Base-by-base conservation (phyloP, 2,888 invertebrate species). In the Mesochorus sp. region DNA sequence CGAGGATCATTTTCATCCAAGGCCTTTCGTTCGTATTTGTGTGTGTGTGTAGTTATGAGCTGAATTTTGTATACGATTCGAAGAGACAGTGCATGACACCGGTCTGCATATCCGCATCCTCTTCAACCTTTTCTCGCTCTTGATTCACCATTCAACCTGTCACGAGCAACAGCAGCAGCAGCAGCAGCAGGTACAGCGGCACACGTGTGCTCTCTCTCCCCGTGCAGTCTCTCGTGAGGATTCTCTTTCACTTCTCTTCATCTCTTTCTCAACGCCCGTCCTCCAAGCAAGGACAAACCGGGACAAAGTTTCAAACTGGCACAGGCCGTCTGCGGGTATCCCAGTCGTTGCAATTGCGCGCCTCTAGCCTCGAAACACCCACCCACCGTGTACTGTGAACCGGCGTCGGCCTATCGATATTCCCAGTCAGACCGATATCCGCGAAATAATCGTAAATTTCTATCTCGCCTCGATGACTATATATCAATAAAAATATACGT, bases 281-380 rank as follows among this genome's bases (percentile, higher is more conserved):
- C 61, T 51, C 76, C 49, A 64, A 34, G 84, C 84, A 85, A 85
- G 86, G 83, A 84, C 85, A 85, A 89, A 88, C 88, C 88, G 86
- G 89, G 88, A 87, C 88, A 89, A 90, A 90, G 88, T 89, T 88
- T 88, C 85, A 82, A 90, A 90, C 88, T 90, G 84, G 90, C 87
- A 89, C 90, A 89, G 86, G 84, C 88, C 85, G 90, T 90, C 90
- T 90, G 88, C n/a, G n/a, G 88, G 83, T 83, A 83, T 77, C 55
- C 64, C 31, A 72, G 61, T 76, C 26, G 34, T 14, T 28, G 12
- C 47, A 17, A 8, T 49, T 24, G 14, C 28, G 12, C 39, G 26
- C 39, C 12, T 78, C 78, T 78, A 78, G 78, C 68, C 72, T 70
- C 74, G 64, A 44, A 24, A 59, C 44, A 44, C 31, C 3, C n/a